Evolutionary conservation across 2,888 invertebrate species (phyloP).

Genomic region (Eulithis prunata): DNA sequence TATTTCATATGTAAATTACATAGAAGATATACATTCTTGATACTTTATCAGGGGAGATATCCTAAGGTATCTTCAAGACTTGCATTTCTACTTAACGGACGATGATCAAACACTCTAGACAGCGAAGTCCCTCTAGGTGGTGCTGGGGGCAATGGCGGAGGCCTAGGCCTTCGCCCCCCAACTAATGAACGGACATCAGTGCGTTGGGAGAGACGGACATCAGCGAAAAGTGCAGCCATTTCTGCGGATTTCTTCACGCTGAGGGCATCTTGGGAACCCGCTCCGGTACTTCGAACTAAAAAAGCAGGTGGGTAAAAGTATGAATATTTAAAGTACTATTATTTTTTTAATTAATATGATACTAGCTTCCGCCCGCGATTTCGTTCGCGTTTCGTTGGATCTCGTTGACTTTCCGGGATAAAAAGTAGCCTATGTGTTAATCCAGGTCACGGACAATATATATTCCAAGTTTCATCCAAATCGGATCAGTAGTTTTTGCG

Average conservation of each 20-base stretch:
- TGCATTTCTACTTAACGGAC: constrained; percentile 73
- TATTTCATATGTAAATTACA: no score
- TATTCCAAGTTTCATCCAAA: no score
- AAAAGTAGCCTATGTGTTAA: no score
- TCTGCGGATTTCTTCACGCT: constrained; percentile 95
- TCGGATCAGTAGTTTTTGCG: no score
- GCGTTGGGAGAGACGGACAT: constrained; percentile 88
- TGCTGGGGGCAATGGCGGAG: constrained; percentile 52
- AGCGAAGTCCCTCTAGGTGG: constrained; percentile 53
- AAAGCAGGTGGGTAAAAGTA: no score
- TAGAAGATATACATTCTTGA: no score
- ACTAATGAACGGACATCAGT: constrained; percentile 84
- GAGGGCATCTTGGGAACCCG: constrained; percentile 87
- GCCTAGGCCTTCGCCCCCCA: constrained; percentile 57
- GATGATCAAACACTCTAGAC: constrained; percentile 68
- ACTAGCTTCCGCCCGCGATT: no score
- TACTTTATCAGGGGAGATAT: constrained; percentile 75
- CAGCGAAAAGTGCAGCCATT: constrained; percentile 93
- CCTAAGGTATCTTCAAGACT: constrained; percentile 87
- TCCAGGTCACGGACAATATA: no score
- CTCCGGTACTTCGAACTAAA: constrained; percentile 76
- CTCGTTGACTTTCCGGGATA: no score
- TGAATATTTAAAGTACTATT: no score
- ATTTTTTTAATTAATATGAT: no score
- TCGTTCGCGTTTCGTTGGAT: no score